Evolutionary conservation across 2,797 vertebrate genomes (phyloP), one percentile per base, ranked within the genome.

Genomic region (Ptychadena robeensis): DNA sequence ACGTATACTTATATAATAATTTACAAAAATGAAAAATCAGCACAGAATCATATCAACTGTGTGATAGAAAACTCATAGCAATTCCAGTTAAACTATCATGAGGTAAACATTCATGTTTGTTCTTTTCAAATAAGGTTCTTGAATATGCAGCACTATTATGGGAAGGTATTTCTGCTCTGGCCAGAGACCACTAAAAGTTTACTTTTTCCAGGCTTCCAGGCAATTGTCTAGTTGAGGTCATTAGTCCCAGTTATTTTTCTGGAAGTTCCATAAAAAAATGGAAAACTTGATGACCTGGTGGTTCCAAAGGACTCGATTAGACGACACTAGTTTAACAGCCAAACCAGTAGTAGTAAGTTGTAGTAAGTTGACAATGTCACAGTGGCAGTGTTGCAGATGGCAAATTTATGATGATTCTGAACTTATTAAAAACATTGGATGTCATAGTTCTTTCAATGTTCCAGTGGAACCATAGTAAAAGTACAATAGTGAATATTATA

Each of bases 1-100:
- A 25, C 44, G 12, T 67, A 37, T 53, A 22, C 38, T 77, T 48
- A 48, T 77, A 38, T 32, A 66, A 67, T 18, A 67, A 12, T 67
- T 77, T 67, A 40, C 35, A 6, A 28, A 37, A 15, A 8, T 9
- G 11, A n/a, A 38, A 31, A 38, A 44, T 65, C 74, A 77, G 74
- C 63, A 79, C 64, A 48, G 35, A 63, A 67, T 15, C 38, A 12
- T 53, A 67, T 25, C 6, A 7, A 22, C 18, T 53, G 4, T 53
- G 18, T 6, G 18, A 0, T 9, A 53, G 18, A 53, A 5, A 15
- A 22, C 18, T 22, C 18, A 53, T 22, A 53, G 15, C 18, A n/a
- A n/a, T n/a, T n/a, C n/a, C n/a, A n/a, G n/a, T n/a, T n/a, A n/a
- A n/a, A n/a, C n/a, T n/a, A n/a, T n/a, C n/a, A n/a, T n/a, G n/a